Percentiles rank a stretch among this genome's conserved stretches.
Evolutionary conservation across 2,888 invertebrate genomes (phyloP).

Genomic region (Ormyrus pomaceus): DNA sequence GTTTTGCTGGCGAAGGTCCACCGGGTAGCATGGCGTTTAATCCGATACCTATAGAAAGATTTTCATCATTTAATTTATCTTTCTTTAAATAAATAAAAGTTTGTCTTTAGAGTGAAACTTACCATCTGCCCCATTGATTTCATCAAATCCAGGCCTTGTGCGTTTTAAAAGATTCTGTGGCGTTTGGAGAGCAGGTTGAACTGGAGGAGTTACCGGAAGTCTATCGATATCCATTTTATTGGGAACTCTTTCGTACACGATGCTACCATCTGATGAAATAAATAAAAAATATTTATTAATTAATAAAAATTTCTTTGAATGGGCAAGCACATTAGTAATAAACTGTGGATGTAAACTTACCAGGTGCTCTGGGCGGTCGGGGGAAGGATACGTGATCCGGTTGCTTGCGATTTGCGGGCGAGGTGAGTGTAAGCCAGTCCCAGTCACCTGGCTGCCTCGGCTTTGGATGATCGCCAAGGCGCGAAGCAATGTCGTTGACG

Average conservation of each 20-base stretch:
- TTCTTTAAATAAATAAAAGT: background rate
- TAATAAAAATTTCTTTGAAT: too few relatives aligned
- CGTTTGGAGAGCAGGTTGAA: constrained; percentile 70
- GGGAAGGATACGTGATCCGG: constrained; percentile 91
- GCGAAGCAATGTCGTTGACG: constrained; percentile 84
- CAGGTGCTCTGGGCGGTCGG: constrained; percentile 92
- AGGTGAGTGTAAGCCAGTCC: constrained; percentile 86
- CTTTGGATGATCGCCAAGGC: constrained; percentile 80
- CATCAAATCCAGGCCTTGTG: constrained; percentile 87
- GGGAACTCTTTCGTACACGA: constrained; percentile 90
- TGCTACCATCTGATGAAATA: constrained; percentile 83
- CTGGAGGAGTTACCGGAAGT: constrained; percentile 77
- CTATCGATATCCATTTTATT: constrained; percentile 87
- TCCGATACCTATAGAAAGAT: constrained; percentile 67
- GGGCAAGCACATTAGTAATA: background rate
- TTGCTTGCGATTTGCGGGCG: constrained; percentile 86
- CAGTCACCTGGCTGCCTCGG: constrained; percentile 76
- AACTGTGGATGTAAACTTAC: constrained; percentile 70
- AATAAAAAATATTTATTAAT: too few relatives aligned
- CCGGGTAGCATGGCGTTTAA: constrained; percentile 69
- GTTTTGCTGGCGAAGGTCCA: constrained; percentile 87
- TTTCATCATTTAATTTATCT: too few relatives aligned
- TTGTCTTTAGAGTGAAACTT: constrained; percentile 66
- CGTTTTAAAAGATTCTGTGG: constrained; percentile 82
- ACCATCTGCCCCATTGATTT: constrained; percentile 93